A percentile compares a stretch with the other conserved stretches of the same genome.
Evolutionary conservation across 2,888 invertebrate genomes (phyloP).

Genomic region (Mimas tiliae): DNA sequence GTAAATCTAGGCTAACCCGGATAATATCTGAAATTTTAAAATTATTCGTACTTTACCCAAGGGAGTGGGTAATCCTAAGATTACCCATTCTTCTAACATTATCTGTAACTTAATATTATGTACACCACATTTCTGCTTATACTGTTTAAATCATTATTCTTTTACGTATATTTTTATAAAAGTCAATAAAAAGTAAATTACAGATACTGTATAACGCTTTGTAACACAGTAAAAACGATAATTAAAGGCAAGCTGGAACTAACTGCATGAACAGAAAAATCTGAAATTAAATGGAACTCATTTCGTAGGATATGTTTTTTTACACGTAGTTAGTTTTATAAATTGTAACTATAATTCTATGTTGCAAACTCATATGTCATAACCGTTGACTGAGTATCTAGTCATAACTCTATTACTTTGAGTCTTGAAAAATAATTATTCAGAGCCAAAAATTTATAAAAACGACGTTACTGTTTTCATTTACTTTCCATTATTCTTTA

Average conservation of each 20-base stretch:
- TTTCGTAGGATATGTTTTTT: not conserved
- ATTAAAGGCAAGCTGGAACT: constrained; percentile 29
- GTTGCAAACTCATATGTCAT: constrained; percentile 47
- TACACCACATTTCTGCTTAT: no score
- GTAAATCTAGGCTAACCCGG: no score
- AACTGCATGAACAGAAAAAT: constrained; percentile 6
- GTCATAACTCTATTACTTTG: constrained; percentile 52
- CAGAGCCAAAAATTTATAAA: constrained; percentile 74
- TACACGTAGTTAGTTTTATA: not conserved
- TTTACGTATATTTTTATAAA: no score
- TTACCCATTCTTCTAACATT: no score
- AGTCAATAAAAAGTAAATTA: not conserved
- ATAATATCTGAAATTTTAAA: no score
- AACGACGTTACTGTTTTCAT: constrained; percentile 80
- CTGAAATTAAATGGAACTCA: not conserved
- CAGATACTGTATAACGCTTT: constrained; percentile 6
- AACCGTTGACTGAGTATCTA: no score
- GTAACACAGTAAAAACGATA: constrained; percentile 32
- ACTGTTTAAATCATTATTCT: no score
- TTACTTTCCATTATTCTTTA: constrained; percentile 81
- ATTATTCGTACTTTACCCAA: no score
- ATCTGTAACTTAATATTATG: no score
- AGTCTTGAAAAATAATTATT: constrained; percentile 55
- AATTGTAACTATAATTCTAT: constrained; percentile 45
- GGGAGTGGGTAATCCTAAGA: no score